phyloP scores from a whole-genome alignment of 1,140 invertebrate genomes.

The Brachionus angularis region DNA sequence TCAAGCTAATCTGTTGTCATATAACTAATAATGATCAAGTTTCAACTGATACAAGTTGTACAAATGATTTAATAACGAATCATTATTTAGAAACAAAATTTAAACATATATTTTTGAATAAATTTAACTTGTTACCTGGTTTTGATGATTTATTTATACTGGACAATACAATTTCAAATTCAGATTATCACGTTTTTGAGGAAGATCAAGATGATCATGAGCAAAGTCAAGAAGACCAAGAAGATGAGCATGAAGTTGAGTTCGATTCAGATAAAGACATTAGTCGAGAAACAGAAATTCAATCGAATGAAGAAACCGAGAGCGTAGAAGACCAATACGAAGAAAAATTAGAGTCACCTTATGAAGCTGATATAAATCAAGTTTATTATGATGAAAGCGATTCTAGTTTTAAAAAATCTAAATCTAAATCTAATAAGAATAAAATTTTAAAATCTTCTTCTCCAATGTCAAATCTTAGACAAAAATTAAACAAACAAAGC shows the following conservation, averaged over 20 bases:
- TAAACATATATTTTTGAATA: conserved; percentile 25
- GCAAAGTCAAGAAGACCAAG: not conserved
- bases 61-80: not conserved
- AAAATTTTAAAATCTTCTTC: conserved; percentile 1
- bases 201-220: not conserved
- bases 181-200: not conserved
- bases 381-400: too few species aligned
- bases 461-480: not conserved
- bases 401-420: too few species aligned
- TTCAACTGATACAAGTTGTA: not conserved
- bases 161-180: too few species aligned
- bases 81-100: conserved; percentile 15
- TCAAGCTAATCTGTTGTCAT: conserved; percentile 6
- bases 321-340: too few species aligned
- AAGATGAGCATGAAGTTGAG: not conserved
- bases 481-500: not conserved
- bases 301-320: not conserved
- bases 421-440: too few species aligned
- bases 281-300: not conserved
- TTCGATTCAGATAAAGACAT: not conserved
- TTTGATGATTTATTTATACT: conserved; percentile 39
- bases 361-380: too few species aligned
- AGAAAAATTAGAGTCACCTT: too few species aligned
- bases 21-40: not conserved
- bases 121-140: not conserved